Conservation (phyloP, 2,888 invertebrate genomes). For the Epinotia brunnichana region DNA sequence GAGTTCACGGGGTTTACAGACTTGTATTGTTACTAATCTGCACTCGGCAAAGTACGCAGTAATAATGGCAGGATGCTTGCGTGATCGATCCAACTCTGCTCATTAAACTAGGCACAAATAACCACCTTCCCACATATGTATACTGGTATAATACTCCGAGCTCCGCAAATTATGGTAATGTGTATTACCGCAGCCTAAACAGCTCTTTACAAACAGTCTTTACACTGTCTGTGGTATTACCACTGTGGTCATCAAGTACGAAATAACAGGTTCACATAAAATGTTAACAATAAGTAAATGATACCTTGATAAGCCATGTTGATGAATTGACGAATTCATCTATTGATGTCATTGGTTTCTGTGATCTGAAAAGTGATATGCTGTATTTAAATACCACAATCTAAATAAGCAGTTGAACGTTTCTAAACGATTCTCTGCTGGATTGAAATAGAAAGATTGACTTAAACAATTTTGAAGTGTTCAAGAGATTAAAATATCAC, state of each 20-base stretch:
- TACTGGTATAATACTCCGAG: conserved; percentile 29
- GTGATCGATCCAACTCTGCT: conserved; percentile 47
- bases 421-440: conserved; percentile 3
- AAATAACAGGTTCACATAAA: conserved; percentile 33
- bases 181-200: conserved; percentile 9
- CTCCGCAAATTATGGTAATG: conserved; percentile 29
- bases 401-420: neutral
- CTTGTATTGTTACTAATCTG: conserved; percentile 22
- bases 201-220: no score
- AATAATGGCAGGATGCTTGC: conserved; percentile 49
- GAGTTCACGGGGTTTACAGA: neutral
- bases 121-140: conserved; percentile 33
- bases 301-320: conserved; percentile 81
- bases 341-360: conserved; percentile 70
- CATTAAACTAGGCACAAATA: conserved; percentile 39
- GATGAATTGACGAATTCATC: conserved; percentile 80
- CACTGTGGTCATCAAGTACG: conserved; percentile 3
- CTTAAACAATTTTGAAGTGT: conserved; percentile 17
- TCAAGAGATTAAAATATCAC: conserved; percentile 54
- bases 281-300: conserved; percentile 37
- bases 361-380: conserved; percentile 62
- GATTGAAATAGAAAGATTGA: conserved; percentile 4
- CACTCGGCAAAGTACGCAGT: conserved; percentile 43
- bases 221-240: conserved; percentile 6
- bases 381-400: neutral